Evolutionary conservation across 2,113 vertebrate species (phyloP).

Genomic region (Todiramphus chloris): DNA sequence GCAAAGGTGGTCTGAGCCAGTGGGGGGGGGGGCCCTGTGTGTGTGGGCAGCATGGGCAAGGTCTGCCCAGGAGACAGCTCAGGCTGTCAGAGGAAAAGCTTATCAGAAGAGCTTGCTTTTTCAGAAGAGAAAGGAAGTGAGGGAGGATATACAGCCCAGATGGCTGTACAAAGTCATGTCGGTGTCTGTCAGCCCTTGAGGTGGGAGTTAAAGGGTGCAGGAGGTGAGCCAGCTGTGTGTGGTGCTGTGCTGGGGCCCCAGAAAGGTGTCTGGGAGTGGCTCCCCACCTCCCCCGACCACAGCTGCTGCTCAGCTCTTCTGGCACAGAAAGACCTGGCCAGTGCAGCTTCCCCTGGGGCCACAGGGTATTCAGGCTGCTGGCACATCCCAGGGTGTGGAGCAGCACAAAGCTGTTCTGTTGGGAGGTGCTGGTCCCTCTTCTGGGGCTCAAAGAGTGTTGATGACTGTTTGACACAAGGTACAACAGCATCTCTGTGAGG

Average conservation of each 20-base stretch:
- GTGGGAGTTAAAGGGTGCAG: not conserved
- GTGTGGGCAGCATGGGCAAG: not conserved
- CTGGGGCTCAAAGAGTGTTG: not conserved
- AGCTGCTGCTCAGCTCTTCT: not conserved
- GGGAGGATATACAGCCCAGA: not conserved
- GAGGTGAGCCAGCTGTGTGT: not conserved
- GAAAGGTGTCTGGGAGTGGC: not conserved
- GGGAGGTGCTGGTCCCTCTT: not conserved
- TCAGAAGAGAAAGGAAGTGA: not conserved
- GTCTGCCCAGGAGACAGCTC: not conserved
- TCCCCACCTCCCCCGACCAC: too few species aligned
- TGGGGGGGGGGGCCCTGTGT: accelerated
- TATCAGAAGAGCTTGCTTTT: too few species aligned
- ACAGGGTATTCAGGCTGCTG: too few species aligned
- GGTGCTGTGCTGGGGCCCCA: accelerated
- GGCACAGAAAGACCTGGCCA: not conserved
- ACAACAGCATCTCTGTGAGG: not conserved
- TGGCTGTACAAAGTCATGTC: not conserved
- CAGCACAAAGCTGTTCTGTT: not conserved
- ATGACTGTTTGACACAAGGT: not conserved
- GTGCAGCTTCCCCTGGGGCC: not conserved
- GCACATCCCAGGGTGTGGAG: accelerated
- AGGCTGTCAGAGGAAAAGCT: not conserved
- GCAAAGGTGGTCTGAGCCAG: not conserved
- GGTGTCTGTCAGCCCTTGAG: not conserved